phyloP scores from a whole-genome alignment of 2,797 vertebrate genomes.

The Trichosurus vulpecula region DNA sequence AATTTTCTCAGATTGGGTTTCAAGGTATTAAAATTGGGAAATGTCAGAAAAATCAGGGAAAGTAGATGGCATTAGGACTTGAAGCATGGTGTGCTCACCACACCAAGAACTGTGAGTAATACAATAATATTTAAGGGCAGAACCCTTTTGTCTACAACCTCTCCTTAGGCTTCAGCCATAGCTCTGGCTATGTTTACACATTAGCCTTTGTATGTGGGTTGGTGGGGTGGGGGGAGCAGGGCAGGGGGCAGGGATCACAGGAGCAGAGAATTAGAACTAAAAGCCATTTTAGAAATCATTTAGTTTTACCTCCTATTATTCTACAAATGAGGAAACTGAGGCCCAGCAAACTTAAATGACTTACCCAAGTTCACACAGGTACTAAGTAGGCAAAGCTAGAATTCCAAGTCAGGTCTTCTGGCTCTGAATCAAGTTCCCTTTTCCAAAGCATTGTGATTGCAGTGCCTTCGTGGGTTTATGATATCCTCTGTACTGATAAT shows the following conservation, averaged over 20 bases:
- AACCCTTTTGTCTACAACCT: background rate
- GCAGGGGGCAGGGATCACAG: background rate
- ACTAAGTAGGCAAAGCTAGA: background rate
- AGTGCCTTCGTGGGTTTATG: background rate
- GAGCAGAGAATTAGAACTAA: background rate
- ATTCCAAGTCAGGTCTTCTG: background rate
- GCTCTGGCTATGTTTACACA: background rate
- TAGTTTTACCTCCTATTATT: background rate
- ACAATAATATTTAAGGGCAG: background rate
- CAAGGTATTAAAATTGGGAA: background rate
- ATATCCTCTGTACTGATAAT: background rate
- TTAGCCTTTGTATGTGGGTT: background rate
- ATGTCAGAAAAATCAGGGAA: slow-evolving; percentile 38
- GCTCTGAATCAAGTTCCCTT: background rate
- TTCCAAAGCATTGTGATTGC: background rate
- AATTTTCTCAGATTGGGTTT: slow-evolving; percentile 34
- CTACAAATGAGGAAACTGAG: background rate
- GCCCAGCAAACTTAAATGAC: background rate
- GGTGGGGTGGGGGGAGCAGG: background rate
- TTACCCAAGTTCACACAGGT: background rate
- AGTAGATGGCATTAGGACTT: background rate
- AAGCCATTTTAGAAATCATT: background rate
- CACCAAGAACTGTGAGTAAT: background rate
- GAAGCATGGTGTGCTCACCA: background rate
- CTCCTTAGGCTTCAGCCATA: background rate